phyloP scores from a whole-genome alignment of 1,140 invertebrate species.

The Dendroctonus ponderosae region DNA sequence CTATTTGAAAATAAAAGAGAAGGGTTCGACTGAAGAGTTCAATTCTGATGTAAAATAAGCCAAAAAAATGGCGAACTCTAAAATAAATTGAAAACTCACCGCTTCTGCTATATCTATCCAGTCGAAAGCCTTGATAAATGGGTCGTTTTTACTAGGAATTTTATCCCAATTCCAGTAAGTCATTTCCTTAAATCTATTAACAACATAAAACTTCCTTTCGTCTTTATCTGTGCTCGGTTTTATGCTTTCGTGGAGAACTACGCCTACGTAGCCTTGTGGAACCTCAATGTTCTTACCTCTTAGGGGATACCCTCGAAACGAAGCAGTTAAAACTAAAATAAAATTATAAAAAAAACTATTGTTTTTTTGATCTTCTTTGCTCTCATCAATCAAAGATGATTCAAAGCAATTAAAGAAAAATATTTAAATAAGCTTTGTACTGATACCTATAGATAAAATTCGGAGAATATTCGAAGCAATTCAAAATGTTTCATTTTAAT shows the following conservation, averaged over 20 bases:
- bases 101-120: constrained; percentile 77
- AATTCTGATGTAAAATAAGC: no score
- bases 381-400: background rate
- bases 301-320: constrained; percentile 69
- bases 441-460: no score
- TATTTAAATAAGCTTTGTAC: no score
- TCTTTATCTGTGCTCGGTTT: constrained; percentile 59
- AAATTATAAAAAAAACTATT: constrained; percentile 5
- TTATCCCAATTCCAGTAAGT: constrained; percentile 81
- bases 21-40: no score
- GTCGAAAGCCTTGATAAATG: constrained; percentile 63
- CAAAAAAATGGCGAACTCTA: background rate
- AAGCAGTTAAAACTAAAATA: constrained; percentile 54
- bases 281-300: constrained; percentile 61
- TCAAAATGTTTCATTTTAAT: no score
- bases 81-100: constrained; percentile 54
- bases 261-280: constrained; percentile 65
- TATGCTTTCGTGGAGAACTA: constrained; percentile 65
- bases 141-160: constrained; percentile 68
- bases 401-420: background rate
- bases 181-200: constrained; percentile 63
- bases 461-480: no score
- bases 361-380: background rate
- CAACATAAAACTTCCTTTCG: constrained; percentile 62
- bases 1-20: no score